Evolutionary conservation across 2,888 invertebrate genomes (phyloP), one percentile per base, ranked within the genome.

Genomic region (Deilephila elpenor): DNA sequence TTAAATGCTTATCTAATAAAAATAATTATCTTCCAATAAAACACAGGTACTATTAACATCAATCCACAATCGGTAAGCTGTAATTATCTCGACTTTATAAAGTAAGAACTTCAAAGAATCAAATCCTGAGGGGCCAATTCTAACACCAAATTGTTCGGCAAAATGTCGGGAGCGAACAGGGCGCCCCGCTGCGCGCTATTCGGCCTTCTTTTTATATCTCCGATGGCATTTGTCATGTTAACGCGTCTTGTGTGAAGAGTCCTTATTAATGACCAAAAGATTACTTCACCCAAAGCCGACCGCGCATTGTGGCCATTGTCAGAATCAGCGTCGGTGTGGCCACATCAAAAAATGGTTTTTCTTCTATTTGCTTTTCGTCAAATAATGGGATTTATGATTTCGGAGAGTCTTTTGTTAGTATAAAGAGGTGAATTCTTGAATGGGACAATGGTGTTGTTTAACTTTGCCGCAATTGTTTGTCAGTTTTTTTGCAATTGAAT

Each of bases 221-320:
- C 84, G 85, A 84, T 81, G 84, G 86, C 94, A 92, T 93, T 93
- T 93, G 94, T 94, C 93, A 93, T 93, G 92, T 93, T 94, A 92
- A 91, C 93, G 91, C 93, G 89, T 89, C 90, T 91, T 89, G 91
- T 91, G 93, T 91, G 92, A 93, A 93, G 91, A 89, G 88, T 87
- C 85, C 86, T 93, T 93, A 93, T 93, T 94, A 93, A 93, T 93
- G 93, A 91, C 86, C 84, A 84, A 85, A 87, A 88, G 92, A 93
- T 93, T 91, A 91, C 88, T 86, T 86, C 86, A 85, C 85, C 86
- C 85, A 85, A 83, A 81, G 80, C 81, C 87, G 83, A 51, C 79
- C 78, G 77, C 75, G 79, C 82, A 89, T 90, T 92, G 88, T 89
- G 82, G 82, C 84, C 86, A 88, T 90, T 91, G 89, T 84, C 76